phyloP scores from a whole-genome alignment of 2,888 invertebrate genomes.

The Ametastegia equiseti region DNA sequence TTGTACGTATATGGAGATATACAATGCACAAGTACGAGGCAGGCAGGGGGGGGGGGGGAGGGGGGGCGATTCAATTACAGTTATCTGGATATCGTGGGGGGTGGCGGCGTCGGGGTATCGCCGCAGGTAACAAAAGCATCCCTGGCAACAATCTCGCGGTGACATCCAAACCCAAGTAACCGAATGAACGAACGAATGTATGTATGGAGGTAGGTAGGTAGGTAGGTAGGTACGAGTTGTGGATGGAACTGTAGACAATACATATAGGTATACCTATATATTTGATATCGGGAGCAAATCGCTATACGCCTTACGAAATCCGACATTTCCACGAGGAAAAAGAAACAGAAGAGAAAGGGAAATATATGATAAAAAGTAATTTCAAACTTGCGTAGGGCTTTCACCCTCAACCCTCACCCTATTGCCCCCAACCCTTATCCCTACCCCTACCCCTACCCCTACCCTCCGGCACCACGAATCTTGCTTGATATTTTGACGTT shows the following conservation, averaged over 20 bases:
- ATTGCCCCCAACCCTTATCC: no score
- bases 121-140: slow-evolving; percentile 15
- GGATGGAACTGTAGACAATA: no score
- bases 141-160: background rate
- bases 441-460: background rate
- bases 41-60: no score
- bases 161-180: background rate
- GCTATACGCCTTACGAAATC: background rate
- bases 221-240: no score
- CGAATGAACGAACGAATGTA: background rate
- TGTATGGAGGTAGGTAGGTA: no score
- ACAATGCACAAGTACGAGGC: no score
- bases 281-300: background rate
- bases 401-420: no score
- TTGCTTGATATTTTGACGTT: slow-evolving; percentile 15
- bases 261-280: no score
- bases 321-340: background rate
- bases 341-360: background rate
- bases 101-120: background rate
- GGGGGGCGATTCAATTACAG: slow-evolving; percentile 47
- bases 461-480: background rate
- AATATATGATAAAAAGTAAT: background rate
- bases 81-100: background rate
- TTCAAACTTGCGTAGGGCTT: slow-evolving; percentile 14
- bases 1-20: background rate